Evolutionary conservation across 2,888 invertebrate genomes (phyloP).

Genomic region (Diarsia brunnea): DNA sequence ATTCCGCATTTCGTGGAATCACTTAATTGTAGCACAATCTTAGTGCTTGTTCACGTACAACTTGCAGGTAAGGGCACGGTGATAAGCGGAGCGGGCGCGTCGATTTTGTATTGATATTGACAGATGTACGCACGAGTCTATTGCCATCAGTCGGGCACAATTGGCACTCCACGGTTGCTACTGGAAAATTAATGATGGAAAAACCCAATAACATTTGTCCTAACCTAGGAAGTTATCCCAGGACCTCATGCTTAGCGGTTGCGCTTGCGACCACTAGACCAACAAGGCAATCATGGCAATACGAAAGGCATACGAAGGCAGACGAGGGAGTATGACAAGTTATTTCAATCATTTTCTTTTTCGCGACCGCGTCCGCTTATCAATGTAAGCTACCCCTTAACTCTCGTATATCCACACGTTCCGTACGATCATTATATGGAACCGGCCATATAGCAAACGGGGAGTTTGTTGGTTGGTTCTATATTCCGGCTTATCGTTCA

Average conservation of each 20-base stretch:
- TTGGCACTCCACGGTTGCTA: no score
- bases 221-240: no score
- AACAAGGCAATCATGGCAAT: neutral
- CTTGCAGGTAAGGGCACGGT: neutral
- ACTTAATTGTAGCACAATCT: slow-evolving; percentile 54
- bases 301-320: no score
- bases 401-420: slow-evolving; percentile 42
- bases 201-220: no score
- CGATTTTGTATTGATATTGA: neutral
- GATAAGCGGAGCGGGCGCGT: neutral
- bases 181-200: no score
- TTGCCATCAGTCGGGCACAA: no score
- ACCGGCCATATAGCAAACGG: slow-evolving; percentile 34
- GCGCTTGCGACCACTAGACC: no score
- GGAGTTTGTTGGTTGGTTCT: slow-evolving; percentile 32
- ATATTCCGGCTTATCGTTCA: slow-evolving; percentile 42
- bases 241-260: no score
- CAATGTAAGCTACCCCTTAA: neutral
- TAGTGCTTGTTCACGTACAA: slow-evolving; percentile 52
- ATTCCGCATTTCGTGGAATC: slow-evolving; percentile 49
- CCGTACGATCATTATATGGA: slow-evolving; percentile 44
- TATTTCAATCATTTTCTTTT: neutral
- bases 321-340: neutral
- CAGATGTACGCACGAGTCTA: neutral
- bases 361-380: neutral